A percentile compares a stretch with the other conserved stretches of the same genome.
phyloP scores from a whole-genome alignment of 1,140 invertebrate genomes.

The Aphelinus certus region DNA sequence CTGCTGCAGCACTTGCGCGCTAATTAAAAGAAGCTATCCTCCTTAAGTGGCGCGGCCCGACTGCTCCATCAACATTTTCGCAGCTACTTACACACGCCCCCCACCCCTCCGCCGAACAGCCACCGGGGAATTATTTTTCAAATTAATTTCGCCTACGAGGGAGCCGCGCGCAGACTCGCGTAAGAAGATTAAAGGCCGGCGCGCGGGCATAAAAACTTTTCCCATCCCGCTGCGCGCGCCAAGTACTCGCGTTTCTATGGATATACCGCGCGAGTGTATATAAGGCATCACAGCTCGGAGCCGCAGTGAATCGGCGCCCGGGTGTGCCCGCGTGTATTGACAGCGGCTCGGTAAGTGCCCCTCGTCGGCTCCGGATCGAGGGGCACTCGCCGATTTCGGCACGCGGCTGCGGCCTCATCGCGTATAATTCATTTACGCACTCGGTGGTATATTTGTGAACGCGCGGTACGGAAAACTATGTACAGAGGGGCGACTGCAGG shows the following conservation, averaged over 20 bases:
- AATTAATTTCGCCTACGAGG: slow-evolving; percentile 15
- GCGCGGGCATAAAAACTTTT: slow-evolving; percentile 7
- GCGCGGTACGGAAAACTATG: neutral
- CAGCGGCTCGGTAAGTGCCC: neutral
- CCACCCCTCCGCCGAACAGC: too few relatives aligned
- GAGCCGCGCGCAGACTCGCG: neutral
- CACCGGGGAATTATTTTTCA: slow-evolving; percentile 5
- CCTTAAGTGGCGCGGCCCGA: too few relatives aligned
- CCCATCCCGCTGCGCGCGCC: too few relatives aligned
- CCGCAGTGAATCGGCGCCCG: neutral
- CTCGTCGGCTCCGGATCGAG: neutral
- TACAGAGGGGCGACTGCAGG: too few relatives aligned
- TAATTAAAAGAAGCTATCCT: too few relatives aligned
- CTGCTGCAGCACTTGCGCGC: too few relatives aligned
- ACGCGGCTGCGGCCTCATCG: neutral
- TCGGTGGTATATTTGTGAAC: neutral
- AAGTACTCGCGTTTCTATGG: too few relatives aligned
- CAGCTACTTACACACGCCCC: too few relatives aligned
- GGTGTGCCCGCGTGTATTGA: neutral
- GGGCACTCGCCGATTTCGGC: neutral
- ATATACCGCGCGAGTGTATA: neutral
- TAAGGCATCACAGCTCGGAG: neutral
- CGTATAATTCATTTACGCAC: slow-evolving; percentile 14
- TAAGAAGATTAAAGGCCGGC: slow-evolving; percentile 25
- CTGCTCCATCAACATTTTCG: too few relatives aligned